A percentile compares a stretch with the other conserved stretches of the same genome.
These are phyloP conservation scores for Lomographa bimaculata DNA, from an alignment of 2,888 invertebrate genomes.

Conservation along the genomic window DNA sequence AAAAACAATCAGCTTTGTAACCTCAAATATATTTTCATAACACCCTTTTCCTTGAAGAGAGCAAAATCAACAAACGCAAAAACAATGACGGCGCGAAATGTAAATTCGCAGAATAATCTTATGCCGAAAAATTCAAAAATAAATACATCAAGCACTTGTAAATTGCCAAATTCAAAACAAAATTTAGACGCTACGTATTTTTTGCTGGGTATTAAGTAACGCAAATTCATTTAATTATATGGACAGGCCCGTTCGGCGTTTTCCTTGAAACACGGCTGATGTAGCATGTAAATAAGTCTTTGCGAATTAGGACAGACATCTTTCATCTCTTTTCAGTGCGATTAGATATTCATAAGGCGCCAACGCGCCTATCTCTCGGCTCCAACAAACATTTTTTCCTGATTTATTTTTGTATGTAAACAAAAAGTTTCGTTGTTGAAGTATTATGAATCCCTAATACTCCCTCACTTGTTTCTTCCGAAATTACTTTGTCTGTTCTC, in stretches of 20 bases:
- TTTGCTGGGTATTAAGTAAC: constrained; percentile 14
- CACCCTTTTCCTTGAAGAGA: constrained; percentile 20
- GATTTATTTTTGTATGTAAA: constrained; percentile 65
- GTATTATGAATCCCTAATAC: constrained; percentile 65
- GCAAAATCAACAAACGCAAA: constrained; percentile 8
- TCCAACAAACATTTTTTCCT: constrained; percentile 47
- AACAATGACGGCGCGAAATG: constrained; percentile 18
- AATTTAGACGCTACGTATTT: constrained; percentile 4
- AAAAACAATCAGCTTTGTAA: constrained; percentile 9
- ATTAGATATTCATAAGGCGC: constrained; percentile 74
- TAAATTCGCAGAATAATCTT: constrained; percentile 10
- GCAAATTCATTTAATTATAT: constrained; percentile 28
- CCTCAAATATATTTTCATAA: constrained; percentile 11
- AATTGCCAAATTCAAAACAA: constrained; percentile 3
- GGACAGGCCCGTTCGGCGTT: constrained; percentile 21
- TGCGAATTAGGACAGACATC: constrained; percentile 66
- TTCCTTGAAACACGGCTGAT: constrained; percentile 46
- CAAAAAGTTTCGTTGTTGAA: constrained; percentile 59
- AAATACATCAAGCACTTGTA: constrained; percentile 4
- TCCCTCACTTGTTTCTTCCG: constrained; percentile 28
- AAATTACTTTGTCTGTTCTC: constrained; percentile 40
- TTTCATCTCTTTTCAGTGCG: constrained; percentile 66
- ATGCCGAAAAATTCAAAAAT: constrained; percentile 7
- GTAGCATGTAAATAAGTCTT: constrained; percentile 65
- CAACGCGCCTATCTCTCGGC: constrained; percentile 44